These are phyloP conservation scores for Equus przewalskii DNA, from an alignment of 2,113 vertebrate genomes.

Conservation along the genomic window DNA sequence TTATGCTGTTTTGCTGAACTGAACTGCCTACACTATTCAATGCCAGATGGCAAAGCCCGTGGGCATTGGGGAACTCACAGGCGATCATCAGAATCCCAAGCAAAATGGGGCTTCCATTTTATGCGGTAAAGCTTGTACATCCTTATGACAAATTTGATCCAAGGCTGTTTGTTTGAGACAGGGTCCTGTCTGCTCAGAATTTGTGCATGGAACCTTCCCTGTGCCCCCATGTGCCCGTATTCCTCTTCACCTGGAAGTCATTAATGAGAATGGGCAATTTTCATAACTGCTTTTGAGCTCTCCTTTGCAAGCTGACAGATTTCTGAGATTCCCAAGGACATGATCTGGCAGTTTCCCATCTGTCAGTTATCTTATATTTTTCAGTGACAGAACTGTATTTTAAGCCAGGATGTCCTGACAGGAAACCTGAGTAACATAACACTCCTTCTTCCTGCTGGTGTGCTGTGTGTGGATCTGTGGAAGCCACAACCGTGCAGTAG, in stretches of 20 bases:
- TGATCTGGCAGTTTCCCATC: not conserved
- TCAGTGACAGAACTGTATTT: constrained; percentile 53
- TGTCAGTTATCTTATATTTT: constrained; percentile 51
- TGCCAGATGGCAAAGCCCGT: not conserved
- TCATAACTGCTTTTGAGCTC: constrained; percentile 24
- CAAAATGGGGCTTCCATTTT: not conserved
- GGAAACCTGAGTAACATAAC: constrained; percentile 62
- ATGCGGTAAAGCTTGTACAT: not conserved
- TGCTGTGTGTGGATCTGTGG: constrained; percentile 6
- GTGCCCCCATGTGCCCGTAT: not conserved
- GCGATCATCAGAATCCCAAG: not conserved
- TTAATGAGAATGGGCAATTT: not conserved
- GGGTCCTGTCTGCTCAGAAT: not conserved
- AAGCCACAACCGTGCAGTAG: not conserved
- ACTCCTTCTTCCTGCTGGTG: constrained; percentile 33
- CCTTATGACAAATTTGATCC: constrained; percentile 10
- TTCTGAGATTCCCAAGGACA: constrained; percentile 29
- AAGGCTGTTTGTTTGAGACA: not conserved
- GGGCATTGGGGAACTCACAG: not conserved
- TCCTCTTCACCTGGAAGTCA: not conserved
- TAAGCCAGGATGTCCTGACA: constrained; percentile 73
- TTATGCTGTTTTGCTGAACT: not conserved
- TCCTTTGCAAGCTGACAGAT: constrained; percentile 53
- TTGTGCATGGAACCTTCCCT: not conserved
- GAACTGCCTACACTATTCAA: not conserved